Conservation (phyloP, 2,888 invertebrate species). For the Ceratothoa steindachneri region DNA sequence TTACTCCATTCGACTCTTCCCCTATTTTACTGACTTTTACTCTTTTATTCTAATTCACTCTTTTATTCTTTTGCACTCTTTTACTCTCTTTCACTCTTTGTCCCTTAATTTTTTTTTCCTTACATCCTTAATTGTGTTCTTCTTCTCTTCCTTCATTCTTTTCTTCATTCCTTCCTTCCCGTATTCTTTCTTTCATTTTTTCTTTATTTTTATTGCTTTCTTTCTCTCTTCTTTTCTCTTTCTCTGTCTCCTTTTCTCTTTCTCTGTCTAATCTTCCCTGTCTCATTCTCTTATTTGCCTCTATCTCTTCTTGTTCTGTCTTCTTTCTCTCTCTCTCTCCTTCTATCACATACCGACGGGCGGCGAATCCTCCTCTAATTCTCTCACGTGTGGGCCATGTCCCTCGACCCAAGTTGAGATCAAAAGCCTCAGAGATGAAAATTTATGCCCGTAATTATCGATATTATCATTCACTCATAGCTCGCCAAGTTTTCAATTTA, state of each 20-base stretch:
- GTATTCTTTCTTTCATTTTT: neutral
- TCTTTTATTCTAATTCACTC: neutral
- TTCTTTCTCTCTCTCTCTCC: too few species aligned
- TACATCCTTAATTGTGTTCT: neutral
- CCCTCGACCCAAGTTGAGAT: constrained; percentile 29
- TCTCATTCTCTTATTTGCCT: neutral
- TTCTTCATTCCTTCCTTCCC: neutral
- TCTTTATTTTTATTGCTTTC: neutral
- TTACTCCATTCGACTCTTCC: neutral
- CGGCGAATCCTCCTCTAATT: too few species aligned
- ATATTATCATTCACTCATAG: constrained; percentile 44
- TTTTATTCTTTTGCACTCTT: neutral
- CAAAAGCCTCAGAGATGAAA: constrained; percentile 32
- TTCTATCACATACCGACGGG: too few species aligned
- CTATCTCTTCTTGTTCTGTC: too few species aligned
- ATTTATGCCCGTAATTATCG: constrained; percentile 39
- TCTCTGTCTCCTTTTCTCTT: neutral
- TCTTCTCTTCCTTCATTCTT: neutral
- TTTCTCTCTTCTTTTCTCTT: neutral
- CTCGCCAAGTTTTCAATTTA: constrained; percentile 46
- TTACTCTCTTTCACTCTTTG: neutral
- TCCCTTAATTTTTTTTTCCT: neutral
- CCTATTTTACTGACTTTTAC: neutral
- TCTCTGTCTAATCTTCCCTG: neutral
- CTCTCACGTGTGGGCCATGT: constrained; percentile 30